Evolutionary conservation across 30 jellyfish, hydroid and myxozoan species (phyloP), one percentile per base, ranked within the genome.

Genomic region (Aurelia aurita): DNA sequence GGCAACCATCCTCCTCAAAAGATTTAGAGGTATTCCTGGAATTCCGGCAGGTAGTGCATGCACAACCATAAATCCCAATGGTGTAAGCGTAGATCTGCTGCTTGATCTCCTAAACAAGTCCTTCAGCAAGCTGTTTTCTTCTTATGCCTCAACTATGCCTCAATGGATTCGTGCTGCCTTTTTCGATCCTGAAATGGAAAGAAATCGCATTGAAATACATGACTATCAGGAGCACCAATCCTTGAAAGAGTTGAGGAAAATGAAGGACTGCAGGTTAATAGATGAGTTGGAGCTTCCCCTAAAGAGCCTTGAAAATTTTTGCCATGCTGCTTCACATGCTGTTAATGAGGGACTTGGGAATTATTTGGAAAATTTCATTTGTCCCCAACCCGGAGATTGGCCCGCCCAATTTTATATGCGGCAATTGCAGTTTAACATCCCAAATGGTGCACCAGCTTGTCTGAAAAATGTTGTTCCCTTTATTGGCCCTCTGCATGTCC

Each of bases 341-440:
- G 61, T 49, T 49, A 12, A 49, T 10, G 19, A 19, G 61, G 19
- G 61, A 12, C 73, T 74, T 25, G 45, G 86, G 18, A 6, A 65
- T 15, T 65, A 65, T 32, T 32, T 65, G 31, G 5, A 11, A 9
- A 29, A 32, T 29, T 70, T 32, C 54, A 7, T 70, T 31, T 70
- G 5, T 69, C 82, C 82, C 4, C 75, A 29, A 70, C 82, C 64
- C 13, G 82, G 66, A 23, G 82, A 70, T 46, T 70, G 82, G 86
- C 86, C 86, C 15, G 73, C 86, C 14, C 86, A 47, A 35, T 74
- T n/a, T n/a, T n/a, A n/a, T n/a, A n/a, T n/a, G n/a, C n/a, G n/a
- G n/a, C n/a, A n/a, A n/a, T n/a, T n/a, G n/a, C n/a, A n/a, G n/a
- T n/a, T n/a, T n/a, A n/a, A n/a, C n/a, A n/a, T n/a, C n/a, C n/a